Base-by-base conservation (phyloP, 2,797 vertebrate species). In the Ctenochaetus hawaiiensis region DNA sequence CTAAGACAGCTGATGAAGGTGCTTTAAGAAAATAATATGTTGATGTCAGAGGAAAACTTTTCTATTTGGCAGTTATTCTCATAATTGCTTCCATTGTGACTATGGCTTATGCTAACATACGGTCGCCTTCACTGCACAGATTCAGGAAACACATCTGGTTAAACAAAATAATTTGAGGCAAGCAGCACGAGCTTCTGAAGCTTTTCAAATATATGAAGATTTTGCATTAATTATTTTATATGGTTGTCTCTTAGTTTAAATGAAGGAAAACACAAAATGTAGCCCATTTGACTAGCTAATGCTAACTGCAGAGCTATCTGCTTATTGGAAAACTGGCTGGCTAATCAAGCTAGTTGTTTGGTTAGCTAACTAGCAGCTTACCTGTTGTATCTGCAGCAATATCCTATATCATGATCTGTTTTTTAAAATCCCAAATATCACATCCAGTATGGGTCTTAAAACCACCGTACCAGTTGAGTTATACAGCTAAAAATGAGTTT, bases 1-100 rank as follows among this genome's bases (percentile, higher is more conserved):
- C 61, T 26, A 8, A 52, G 11, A 54, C 8, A 2, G 37, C 67
- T 70, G 48, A 65, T 59, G 26, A 69, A 43, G 54, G 23, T 34
- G 34, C 18, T 12, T 6, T 8, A 37, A 53, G 23, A 49, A 54
- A 72, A 45, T 1, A 2, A 60, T 59, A 9, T 45, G 39, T 6
- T 48, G 57, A 62, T 67, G 45, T 57, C 17, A 43, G 22, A 12
- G 34, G 14, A 44, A 23, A 18, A 51, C 3, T 34, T 61, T 47
- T 23, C 7, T 34, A 16, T 10, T 18, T 30, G 9, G n/a, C 1
- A 30, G 5, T 47, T 41, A 43, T 49, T 65, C 6, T 23, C 5
- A 26, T 14, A 20, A 44, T 16, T 61, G 10, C 16, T 8, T 17
- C 14, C 9, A 17, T 44, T 11, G 8, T 49, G 8, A 6, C 11